Evolutionary conservation across 2,797 vertebrate genomes (phyloP).

Genomic region (Myripristis jacobus): DNA sequence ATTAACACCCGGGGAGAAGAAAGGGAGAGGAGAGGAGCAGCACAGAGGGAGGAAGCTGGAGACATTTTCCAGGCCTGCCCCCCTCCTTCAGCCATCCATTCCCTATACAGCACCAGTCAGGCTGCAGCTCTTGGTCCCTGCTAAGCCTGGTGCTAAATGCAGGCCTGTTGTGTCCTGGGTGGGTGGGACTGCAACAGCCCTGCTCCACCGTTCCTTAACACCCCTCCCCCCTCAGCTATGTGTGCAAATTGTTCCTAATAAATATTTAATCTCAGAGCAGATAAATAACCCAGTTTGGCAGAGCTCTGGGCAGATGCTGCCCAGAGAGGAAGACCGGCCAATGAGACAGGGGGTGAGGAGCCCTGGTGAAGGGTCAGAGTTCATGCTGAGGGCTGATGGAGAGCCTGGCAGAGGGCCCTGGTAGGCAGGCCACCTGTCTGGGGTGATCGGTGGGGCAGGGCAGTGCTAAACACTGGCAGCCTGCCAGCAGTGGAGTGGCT

Average conservation of each 20-base stretch:
- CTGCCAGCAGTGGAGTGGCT: conserved; percentile 21
- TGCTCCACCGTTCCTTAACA: conserved; percentile 56
- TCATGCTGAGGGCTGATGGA: conserved; percentile 44
- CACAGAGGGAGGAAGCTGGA: background rate
- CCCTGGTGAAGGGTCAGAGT: conserved; percentile 44
- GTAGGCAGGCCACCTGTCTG: conserved; percentile 40
- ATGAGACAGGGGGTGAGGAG: conserved; percentile 15
- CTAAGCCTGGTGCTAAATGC: conserved; percentile 52
- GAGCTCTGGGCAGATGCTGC: conserved; percentile 45
- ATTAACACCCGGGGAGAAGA: conserved; percentile 1
- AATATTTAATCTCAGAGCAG: conserved; percentile 59
- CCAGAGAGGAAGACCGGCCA: conserved; percentile 27
- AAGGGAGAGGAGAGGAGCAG: background rate
- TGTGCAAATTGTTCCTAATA: conserved; percentile 65
- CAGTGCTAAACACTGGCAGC: conserved; percentile 6
- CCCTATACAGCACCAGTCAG: background rate
- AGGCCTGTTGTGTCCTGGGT: conserved; percentile 54
- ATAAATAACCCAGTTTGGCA: conserved; percentile 61
- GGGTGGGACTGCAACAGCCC: conserved; percentile 40
- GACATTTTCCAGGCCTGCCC: conserved; percentile 1
- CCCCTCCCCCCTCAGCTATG: conserved; percentile 28
- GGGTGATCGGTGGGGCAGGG: conserved; percentile 13
- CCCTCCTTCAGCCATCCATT: conserved; percentile 16
- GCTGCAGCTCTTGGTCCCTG: conserved; percentile 32
- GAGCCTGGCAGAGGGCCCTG: conserved; percentile 12